Evolutionary conservation across 2,113 vertebrate species (phyloP).

Genomic region (Onychostruthus taczanowskii): DNA sequence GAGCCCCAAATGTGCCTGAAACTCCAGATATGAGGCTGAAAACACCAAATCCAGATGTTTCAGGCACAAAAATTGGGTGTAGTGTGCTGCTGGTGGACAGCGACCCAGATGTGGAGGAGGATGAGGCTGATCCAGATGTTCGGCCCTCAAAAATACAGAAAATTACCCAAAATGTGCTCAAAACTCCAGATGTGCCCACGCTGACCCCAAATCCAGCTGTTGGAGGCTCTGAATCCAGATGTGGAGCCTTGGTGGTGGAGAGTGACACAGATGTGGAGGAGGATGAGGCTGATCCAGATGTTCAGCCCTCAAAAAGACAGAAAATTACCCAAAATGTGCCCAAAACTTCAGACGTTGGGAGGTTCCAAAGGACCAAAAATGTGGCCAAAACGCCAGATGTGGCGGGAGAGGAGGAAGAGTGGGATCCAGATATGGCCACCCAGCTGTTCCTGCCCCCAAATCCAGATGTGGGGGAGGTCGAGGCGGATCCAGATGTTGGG

Average conservation of each 20-base stretch:
- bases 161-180: rapidly evolving
- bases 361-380: not conserved
- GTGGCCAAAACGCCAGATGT: rapidly evolving
- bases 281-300: not conserved
- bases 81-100: not conserved
- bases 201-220: not conserved
- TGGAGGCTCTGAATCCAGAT: not conserved
- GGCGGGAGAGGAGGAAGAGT: not conserved
- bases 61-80: no score
- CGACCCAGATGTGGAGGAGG: not conserved
- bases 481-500: not conserved
- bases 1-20: rapidly evolving
- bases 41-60: not conserved
- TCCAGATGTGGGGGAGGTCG: no score
- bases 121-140: not conserved
- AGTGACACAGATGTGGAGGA: not conserved
- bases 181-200: not conserved
- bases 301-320: rapidly evolving
- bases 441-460: not conserved
- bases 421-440: not conserved
- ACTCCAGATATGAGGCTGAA: not conserved
- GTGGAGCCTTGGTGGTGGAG: not conserved
- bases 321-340: not conserved
- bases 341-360: not conserved
- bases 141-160: rapidly evolving